These are phyloP conservation scores for Tricholauxania praeusta DNA, from an alignment of 2,888 invertebrate species.

Conservation along the genomic window DNA sequence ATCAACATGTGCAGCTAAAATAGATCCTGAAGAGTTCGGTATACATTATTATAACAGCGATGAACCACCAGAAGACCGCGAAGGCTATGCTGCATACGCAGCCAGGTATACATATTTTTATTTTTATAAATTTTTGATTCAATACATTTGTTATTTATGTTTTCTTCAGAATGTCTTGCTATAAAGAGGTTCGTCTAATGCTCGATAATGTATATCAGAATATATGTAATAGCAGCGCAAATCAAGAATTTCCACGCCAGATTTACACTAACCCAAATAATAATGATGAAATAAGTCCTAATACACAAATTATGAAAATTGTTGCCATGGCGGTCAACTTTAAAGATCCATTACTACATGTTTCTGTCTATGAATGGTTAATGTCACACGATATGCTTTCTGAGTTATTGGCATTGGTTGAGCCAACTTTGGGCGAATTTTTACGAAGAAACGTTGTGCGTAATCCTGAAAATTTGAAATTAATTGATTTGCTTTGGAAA, in stretches of 20 bases:
- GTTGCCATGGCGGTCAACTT: constrained; percentile 77
- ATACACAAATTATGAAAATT: constrained; percentile 71
- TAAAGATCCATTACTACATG: constrained; percentile 90
- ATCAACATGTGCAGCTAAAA: constrained; percentile 83
- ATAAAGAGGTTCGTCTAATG: constrained; percentile 86
- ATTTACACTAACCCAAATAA: constrained; percentile 40
- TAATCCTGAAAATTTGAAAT: constrained; percentile 72
- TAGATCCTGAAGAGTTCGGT: constrained; percentile 91
- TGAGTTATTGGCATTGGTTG: constrained; percentile 74
- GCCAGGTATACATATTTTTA: constrained; percentile 68
- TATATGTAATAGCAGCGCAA: constrained; percentile 57
- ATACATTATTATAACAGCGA: constrained; percentile 88
- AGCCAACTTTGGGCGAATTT: constrained; percentile 68
- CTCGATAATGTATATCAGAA: constrained; percentile 72
- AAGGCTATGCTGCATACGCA: constrained; percentile 81
- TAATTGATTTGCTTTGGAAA: constrained; percentile 92
- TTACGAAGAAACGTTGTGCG: constrained; percentile 67
- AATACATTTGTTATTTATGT: not conserved
- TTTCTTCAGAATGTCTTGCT: constrained; percentile 82
- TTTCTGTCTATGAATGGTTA: constrained; percentile 94
- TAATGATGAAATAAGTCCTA: constrained; percentile 53
- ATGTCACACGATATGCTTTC: constrained; percentile 79
- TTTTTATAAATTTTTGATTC: not conserved
- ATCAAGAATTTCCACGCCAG: constrained; percentile 52
- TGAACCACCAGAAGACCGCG: constrained; percentile 84